Evolutionary conservation across 2,888 invertebrate species (phyloP).

Genomic region (Schizotus pectinicornis): DNA sequence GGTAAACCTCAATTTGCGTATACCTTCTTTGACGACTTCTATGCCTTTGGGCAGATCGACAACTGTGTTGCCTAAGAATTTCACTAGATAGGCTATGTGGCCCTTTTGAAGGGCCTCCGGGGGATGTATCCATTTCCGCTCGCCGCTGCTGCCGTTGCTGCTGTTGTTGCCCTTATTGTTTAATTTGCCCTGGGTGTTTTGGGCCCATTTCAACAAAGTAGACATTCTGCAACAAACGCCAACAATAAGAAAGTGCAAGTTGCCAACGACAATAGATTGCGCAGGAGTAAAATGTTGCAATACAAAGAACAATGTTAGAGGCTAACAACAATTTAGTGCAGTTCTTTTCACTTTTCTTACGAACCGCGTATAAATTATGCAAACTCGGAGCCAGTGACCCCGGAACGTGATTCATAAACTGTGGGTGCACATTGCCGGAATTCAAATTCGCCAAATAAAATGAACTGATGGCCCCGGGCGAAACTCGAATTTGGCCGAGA

Average conservation of each 20-base stretch:
- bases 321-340: slow-evolving; percentile 8
- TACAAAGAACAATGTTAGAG: slow-evolving; percentile 9
- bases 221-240: slow-evolving; percentile 54
- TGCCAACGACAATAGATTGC: not conserved
- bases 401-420: not conserved
- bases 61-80: slow-evolving; percentile 94
- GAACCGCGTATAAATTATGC: slow-evolving; percentile 22
- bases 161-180: slow-evolving; percentile 49
- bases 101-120: slow-evolving; percentile 93
- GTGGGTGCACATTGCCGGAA: too few relatives aligned
- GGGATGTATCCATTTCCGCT: slow-evolving; percentile 88
- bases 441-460: too few relatives aligned
- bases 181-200: slow-evolving; percentile 58
- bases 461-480: too few relatives aligned
- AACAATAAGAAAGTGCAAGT: slow-evolving; percentile 2
- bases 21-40: slow-evolving; percentile 97
- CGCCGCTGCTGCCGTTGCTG: slow-evolving; percentile 50
- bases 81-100: slow-evolving; percentile 96
- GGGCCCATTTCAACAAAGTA: slow-evolving; percentile 58
- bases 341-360: slow-evolving; percentile 24
- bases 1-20: slow-evolving; percentile 92
- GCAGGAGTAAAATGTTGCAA: too few relatives aligned
- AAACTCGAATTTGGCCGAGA: too few relatives aligned
- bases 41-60: slow-evolving; percentile 98
- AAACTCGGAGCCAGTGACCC: slow-evolving; percentile 16